A percentile compares a stretch with the other conserved stretches of the same genome.
These are phyloP conservation scores for Hippotragus niger DNA, from an alignment of 2,113 vertebrate species.

Conservation along the genomic window DNA sequence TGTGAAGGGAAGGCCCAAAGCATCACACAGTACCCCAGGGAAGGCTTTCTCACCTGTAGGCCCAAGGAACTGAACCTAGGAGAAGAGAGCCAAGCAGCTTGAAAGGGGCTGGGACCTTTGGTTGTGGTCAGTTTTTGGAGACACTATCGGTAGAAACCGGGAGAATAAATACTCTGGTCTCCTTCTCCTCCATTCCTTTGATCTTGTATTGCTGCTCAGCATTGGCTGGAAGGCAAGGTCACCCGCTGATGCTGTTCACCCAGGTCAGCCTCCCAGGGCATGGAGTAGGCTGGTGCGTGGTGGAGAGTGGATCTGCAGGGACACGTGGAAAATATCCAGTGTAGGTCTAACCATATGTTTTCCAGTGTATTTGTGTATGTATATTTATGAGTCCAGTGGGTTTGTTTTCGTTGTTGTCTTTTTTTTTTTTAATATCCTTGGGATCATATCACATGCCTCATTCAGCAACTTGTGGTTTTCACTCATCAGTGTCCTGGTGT, in stretches of 20 bases:
- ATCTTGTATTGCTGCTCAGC: not conserved
- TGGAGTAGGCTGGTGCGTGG: not conserved
- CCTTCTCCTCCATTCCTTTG: not conserved
- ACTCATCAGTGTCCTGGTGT: not conserved
- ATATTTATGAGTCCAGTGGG: not conserved
- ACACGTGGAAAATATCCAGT: not conserved
- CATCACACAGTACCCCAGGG: too few relatives aligned
- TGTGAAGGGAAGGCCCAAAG: not conserved
- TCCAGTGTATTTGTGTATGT: not conserved
- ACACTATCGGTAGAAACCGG: not conserved
- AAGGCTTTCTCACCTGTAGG: not conserved
- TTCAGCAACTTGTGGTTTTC: not conserved
- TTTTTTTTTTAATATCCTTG: not conserved
- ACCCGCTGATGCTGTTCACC: fast-evolving
- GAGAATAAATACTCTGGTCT: not conserved
- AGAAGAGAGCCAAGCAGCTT: not conserved
- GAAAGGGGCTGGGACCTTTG: not conserved
- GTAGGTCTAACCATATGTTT: not conserved
- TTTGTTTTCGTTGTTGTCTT: not conserved
- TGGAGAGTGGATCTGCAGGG: not conserved
- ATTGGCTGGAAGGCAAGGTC: not conserved
- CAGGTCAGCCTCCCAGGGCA: not conserved
- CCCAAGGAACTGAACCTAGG: not conserved
- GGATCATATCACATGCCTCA: not conserved
- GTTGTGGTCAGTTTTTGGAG: not conserved